Conservation (phyloP, 2,113 vertebrate species). For the Gavia stellata region DNA sequence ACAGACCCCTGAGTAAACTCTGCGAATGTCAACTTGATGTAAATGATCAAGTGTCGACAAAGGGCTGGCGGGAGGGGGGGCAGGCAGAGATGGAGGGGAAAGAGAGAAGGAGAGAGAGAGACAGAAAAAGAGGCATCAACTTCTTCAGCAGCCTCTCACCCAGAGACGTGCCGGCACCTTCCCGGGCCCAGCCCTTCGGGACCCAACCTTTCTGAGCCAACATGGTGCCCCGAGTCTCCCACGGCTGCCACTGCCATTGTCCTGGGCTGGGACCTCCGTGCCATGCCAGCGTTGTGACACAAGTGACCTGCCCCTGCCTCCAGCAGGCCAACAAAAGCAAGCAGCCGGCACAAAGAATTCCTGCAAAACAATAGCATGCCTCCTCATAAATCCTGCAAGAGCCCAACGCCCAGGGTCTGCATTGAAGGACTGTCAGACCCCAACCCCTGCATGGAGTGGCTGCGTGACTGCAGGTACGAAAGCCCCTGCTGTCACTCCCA, state of each 20-base stretch:
- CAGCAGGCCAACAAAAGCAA: neutral
- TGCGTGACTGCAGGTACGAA: fast-evolving
- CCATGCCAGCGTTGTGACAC: neutral
- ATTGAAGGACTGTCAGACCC: neutral
- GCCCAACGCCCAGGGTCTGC: neutral
- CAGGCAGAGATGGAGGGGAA: constrained; percentile 4
- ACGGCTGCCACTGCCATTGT: fast-evolving
- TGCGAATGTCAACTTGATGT: constrained; percentile 99
- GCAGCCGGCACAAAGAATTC: neutral
- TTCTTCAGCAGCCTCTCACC: neutral
- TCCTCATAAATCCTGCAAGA: neutral
- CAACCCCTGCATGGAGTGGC: fast-evolving
- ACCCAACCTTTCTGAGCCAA: neutral
- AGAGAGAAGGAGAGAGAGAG: neutral
- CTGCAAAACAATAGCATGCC: neutral
- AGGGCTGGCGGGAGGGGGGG: constrained; percentile 53
- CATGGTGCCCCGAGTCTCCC: neutral
- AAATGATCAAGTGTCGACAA: constrained; percentile 95
- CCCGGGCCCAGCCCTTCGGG: neutral
- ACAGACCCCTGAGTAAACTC: constrained; percentile 99
- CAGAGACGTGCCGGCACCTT: neutral
- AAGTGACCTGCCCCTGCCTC: neutral
- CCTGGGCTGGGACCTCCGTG: neutral
- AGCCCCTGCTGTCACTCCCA: fast-evolving
- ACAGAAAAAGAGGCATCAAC: constrained; percentile 10